phyloP scores from a whole-genome alignment of 2,797 vertebrate genomes.

The Rhynchotus rufescens region DNA sequence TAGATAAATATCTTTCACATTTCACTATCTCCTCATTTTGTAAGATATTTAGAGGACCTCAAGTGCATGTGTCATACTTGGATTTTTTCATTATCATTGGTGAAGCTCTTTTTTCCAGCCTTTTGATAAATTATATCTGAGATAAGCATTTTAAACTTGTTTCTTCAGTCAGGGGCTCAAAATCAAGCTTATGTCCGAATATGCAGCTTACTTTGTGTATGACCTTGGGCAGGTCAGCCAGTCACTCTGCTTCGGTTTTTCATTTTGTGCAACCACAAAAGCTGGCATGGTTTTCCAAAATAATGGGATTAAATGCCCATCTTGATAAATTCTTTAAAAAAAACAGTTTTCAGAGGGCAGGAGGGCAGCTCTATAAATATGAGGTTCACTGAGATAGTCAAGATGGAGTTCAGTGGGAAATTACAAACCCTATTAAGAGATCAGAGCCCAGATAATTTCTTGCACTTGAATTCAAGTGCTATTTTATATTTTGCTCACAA shows the following conservation, averaged over 20 bases:
- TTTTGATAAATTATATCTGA: neutral
- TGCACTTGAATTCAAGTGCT: neutral
- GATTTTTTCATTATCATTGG: neutral
- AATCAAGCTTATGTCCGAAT: neutral
- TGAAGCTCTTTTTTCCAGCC: neutral
- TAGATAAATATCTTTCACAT: constrained; percentile 13
- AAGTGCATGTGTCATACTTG: neutral
- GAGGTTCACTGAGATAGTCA: neutral
- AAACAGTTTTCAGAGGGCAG: neutral
- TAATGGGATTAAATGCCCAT: neutral
- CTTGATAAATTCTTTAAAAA: neutral
- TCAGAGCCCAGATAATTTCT: neutral
- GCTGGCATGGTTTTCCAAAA: neutral
- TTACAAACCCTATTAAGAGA: neutral
- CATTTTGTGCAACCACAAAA: neutral
- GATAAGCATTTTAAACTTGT: neutral
- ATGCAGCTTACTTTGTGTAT: neutral
- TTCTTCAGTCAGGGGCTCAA: neutral
- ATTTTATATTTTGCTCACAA: neutral
- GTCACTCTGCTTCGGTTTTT: neutral
- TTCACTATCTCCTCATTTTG: constrained; percentile 20
- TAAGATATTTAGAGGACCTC: constrained; percentile 12
- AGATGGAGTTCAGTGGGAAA: neutral
- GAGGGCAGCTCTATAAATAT: neutral
- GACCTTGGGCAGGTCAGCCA: neutral